These are phyloP conservation scores for Zapornia atra DNA, from an alignment of 2,113 vertebrate genomes.

Conservation along the genomic window DNA sequence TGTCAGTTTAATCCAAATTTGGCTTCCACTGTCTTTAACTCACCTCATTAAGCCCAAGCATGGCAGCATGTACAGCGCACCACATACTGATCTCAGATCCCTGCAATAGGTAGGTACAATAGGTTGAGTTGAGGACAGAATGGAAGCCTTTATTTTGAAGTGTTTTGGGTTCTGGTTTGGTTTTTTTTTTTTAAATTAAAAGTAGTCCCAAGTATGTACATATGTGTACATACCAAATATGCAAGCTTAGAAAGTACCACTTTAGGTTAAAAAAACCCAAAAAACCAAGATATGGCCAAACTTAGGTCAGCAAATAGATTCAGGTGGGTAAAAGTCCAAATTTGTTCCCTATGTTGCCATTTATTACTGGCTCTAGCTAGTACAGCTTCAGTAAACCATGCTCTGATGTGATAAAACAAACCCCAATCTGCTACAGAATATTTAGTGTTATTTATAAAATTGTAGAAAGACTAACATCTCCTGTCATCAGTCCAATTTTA, in stretches of 20 bases:
- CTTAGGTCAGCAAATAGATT: background rate
- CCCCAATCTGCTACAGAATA: background rate
- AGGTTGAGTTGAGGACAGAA: conserved; percentile 54
- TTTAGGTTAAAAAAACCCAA: background rate
- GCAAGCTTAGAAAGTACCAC: background rate
- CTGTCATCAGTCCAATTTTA: background rate
- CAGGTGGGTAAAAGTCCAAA: background rate
- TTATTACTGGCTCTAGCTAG: background rate
- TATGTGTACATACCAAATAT: background rate
- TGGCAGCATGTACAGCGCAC: background rate
- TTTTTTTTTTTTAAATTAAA: background rate
- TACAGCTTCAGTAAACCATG: background rate
- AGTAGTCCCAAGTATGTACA: background rate
- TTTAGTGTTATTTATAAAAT: background rate
- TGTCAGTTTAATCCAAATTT: background rate
- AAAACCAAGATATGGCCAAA: background rate
- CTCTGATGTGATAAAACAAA: background rate
- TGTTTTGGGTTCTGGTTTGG: background rate
- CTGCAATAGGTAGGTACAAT: conserved; percentile 26
- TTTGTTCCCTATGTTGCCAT: background rate
- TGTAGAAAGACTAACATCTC: background rate
- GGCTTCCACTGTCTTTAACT: conserved; percentile 48
- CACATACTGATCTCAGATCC: conserved; percentile 50
- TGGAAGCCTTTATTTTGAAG: conserved; percentile 12
- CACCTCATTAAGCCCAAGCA: conserved; percentile 37